Percentiles rank a stretch among this genome's conserved stretches.
These are phyloP conservation scores for Drosophila anceps DNA, from an alignment of 2,888 invertebrate genomes.

Conservation along the genomic window DNA sequence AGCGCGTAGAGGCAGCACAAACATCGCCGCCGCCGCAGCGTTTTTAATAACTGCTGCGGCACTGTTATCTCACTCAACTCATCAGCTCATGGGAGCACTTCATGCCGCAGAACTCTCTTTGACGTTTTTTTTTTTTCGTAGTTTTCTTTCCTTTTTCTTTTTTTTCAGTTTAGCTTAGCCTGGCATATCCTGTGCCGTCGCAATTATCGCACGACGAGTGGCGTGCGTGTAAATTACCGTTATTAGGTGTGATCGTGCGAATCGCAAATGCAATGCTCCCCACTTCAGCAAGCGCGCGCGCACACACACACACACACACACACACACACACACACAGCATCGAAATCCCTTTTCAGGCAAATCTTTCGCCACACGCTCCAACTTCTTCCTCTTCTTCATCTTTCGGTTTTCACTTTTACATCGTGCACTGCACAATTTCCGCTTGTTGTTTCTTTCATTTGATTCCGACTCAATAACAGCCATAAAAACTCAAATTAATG, in stretches of 20 bases:
- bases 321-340: not conserved
- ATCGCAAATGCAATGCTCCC: slow-evolving; percentile 35
- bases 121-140: not conserved
- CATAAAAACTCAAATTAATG: slow-evolving; percentile 83
- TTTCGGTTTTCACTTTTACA: slow-evolving; percentile 58
- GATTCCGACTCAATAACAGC: slow-evolving; percentile 50
- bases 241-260: slow-evolving; percentile 83
- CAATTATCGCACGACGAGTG: slow-evolving; percentile 80
- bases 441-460: slow-evolving; percentile 24
- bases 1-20: slow-evolving; percentile 43
- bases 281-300: slow-evolving; percentile 17
- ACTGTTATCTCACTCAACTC: slow-evolving; percentile 78
- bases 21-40: slow-evolving; percentile 55
- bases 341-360: not conserved
- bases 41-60: slow-evolving; percentile 73
- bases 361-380: slow-evolving; percentile 1
- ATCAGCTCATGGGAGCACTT: slow-evolving; percentile 49
- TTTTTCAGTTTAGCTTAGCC: not conserved
- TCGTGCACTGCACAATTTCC: slow-evolving; percentile 59
- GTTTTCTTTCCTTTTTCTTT: not conserved
- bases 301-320: not conserved
- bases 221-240: slow-evolving; percentile 84
- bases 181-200: slow-evolving; percentile 61
- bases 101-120: slow-evolving; percentile 6
- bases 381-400: not conserved